Conservation (phyloP, 2,113 vertebrate species). For the Arvicanthis niloticus region DNA sequence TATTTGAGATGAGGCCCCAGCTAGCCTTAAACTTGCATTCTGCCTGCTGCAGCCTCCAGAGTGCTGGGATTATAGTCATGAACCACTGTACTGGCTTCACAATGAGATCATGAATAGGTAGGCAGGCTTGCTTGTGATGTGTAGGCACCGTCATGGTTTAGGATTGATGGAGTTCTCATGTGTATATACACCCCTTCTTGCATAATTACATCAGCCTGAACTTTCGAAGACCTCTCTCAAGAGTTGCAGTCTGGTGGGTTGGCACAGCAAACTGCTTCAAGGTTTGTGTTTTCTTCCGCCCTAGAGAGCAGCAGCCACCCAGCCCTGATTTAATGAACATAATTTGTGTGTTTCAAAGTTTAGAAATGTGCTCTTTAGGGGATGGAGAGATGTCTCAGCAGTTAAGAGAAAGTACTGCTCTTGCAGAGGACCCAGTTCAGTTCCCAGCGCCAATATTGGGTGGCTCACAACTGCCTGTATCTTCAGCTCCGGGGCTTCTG, state of each 20-base stretch:
- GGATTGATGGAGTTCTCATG: background rate
- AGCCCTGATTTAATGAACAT: background rate
- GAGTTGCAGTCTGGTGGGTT: background rate
- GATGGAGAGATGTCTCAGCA: background rate
- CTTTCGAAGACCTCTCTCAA: background rate
- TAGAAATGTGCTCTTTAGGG: background rate
- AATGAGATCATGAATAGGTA: background rate
- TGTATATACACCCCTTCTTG: accelerated
- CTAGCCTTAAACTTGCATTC: background rate
- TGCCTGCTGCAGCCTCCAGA: background rate
- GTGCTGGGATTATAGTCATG: background rate
- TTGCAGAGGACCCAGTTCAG: background rate
- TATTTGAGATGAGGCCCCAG: background rate
- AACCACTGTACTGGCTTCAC: too few species aligned
- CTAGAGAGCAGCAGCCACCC: background rate
- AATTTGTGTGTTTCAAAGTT: slow-evolving; percentile 26
- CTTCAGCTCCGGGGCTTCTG: background rate
- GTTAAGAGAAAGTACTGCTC: background rate
- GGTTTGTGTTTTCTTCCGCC: background rate
- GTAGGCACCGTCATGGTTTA: background rate
- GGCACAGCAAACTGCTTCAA: background rate
- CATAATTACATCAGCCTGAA: background rate
- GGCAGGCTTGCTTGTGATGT: background rate
- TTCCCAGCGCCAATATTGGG: background rate
- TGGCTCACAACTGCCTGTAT: background rate